These are phyloP conservation scores for Megalopta genalis DNA, from an alignment of 1,140 invertebrate genomes.

Conservation along the genomic window DNA sequence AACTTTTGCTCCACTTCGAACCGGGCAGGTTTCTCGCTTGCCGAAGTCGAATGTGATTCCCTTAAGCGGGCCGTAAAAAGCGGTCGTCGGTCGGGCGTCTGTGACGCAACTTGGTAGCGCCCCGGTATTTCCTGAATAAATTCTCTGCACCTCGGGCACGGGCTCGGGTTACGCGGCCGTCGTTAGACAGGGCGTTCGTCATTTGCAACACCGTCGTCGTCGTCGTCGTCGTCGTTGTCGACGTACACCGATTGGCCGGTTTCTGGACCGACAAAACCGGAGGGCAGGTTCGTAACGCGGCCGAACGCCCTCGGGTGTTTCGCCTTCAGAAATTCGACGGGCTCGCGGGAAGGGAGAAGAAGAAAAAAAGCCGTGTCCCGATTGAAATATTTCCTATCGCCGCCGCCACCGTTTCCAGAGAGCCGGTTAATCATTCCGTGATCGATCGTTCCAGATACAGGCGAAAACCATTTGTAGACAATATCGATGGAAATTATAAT, in stretches of 20 bases:
- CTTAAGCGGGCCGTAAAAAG: constrained; percentile 77
- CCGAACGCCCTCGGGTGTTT: constrained; percentile 41
- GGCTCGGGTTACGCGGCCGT: constrained; percentile 48
- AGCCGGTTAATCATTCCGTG: not conserved
- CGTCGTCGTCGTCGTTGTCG: too few species aligned
- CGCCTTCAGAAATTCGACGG: constrained; percentile 41
- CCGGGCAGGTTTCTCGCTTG: constrained; percentile 50
- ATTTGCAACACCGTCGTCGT: constrained; percentile 28
- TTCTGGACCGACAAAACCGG: constrained; percentile 27
- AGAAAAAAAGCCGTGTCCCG: constrained; percentile 15
- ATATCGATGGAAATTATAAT: not conserved
- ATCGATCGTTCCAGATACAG: not conserved
- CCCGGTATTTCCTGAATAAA: constrained; percentile 78
- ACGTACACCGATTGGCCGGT: constrained; percentile 15
- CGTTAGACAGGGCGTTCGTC: constrained; percentile 57
- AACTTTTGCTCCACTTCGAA: constrained; percentile 73
- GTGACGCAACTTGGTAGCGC: constrained; percentile 72
- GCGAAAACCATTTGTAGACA: not conserved
- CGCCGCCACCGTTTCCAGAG: not conserved
- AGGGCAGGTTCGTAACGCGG: constrained; percentile 20
- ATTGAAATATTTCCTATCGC: constrained; percentile 37
- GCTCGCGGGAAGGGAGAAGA: too few species aligned
- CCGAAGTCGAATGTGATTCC: constrained; percentile 74
- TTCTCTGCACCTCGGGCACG: constrained; percentile 59
- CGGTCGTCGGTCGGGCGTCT: constrained; percentile 47